Base-by-base conservation (phyloP, 1,140 invertebrate genomes). In the Neodiprion lecontei region DNA sequence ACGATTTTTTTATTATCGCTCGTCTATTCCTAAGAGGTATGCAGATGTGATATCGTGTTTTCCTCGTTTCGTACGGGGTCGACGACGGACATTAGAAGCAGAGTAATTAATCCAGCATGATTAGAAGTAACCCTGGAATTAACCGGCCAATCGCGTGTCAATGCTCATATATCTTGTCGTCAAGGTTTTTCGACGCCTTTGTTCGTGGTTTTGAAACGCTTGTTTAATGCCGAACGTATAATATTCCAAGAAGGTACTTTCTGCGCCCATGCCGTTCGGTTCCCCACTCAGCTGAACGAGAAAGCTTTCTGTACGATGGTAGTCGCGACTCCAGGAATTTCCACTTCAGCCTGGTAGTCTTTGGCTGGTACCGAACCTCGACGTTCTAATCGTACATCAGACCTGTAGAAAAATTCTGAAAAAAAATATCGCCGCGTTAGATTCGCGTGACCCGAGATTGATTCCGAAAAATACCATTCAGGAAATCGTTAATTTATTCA, bases 261-360 rank as follows among this genome's bases (percentile, higher is more conserved):
- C 53, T 61, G 53, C 53, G 53, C 53, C 53, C 53, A 61, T 61
- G 53, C n/a, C 53, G 53, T 9, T 17, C 11, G n/a, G 53, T 61
- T 61, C 53, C 53, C 53, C 53, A 61, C 53, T 61, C 53, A 61
- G 8, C 53, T 61, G 53, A 17, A 61, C 53, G 53, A 61, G 53
- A 61, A 61, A 61, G 53, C 53, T 61, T 61, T 61, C 53, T 61
- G 53, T 61, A 61, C 28, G 28, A 40, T 40, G 28, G 28, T 40
- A 40, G 28, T 40, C 28, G 28, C 28, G 53, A 61, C 53, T 61
- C 53, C 3, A 61, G n/a, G 53, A 61, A 61, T 61, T 61, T 61
- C 53, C 53, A 61, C 53, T 61, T 61, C 7, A 17, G n/a, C 11
- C 53, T 61, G 53, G 53, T 61, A 61, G 53, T 61, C 53, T 61